These are phyloP conservation scores for Patiria pectinifera DNA, from an alignment of 53 echinoderm and acorn worm species.

Conservation along the genomic window DNA sequence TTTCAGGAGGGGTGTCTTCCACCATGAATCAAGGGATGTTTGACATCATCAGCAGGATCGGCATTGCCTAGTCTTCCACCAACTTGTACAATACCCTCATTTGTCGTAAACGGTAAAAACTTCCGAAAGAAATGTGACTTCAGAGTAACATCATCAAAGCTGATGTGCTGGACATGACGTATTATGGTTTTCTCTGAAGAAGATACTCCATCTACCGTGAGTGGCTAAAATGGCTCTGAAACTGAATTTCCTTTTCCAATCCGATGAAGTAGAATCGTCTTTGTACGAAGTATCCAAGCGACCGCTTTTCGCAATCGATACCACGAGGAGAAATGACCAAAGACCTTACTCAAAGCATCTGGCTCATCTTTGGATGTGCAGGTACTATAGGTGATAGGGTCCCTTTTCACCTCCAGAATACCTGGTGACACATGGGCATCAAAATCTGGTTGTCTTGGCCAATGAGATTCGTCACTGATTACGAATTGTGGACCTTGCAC, in stretches of 20 bases:
- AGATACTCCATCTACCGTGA: background rate
- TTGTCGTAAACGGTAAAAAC: background rate
- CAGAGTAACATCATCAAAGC: background rate
- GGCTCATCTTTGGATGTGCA: background rate
- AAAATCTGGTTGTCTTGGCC: conserved; percentile 47
- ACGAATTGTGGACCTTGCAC: background rate
- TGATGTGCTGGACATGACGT: background rate
- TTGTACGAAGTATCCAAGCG: conserved; percentile 51
- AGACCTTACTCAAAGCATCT: background rate
- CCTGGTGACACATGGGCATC: background rate
- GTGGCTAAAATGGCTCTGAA: background rate
- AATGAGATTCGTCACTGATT: conserved; percentile 8
- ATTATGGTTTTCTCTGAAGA: background rate
- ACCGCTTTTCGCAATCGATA: conserved; percentile 37
- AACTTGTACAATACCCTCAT: background rate
- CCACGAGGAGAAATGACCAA: conserved; percentile 52
- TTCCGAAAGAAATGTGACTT: background rate
- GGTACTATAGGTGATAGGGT: background rate
- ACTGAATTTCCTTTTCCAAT: background rate
- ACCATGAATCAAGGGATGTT: conserved; percentile 4
- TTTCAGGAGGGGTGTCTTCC: no score
- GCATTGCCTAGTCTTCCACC: background rate
- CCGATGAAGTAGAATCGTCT: conserved; percentile 1
- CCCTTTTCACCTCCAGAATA: conserved; percentile 58
- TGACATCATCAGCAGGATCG: conserved; percentile 1